Evolutionary conservation across 2,113 vertebrate species (phyloP).

Genomic region (Sphyrna mokarran): DNA sequence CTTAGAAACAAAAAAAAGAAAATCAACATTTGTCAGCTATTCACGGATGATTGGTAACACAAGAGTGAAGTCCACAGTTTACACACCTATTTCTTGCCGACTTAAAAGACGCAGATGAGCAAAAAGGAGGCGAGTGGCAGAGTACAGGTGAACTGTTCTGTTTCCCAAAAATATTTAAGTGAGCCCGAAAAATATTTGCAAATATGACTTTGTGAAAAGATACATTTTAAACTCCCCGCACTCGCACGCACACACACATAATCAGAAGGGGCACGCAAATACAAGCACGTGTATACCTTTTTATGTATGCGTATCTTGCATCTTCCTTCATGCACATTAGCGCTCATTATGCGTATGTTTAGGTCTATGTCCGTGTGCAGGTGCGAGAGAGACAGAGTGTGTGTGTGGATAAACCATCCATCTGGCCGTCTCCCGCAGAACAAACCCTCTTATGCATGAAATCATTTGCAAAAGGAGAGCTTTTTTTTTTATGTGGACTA

Average conservation of each 20-base stretch:
- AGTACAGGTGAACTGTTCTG: neutral
- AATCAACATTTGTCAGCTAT: neutral
- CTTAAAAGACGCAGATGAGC: neutral
- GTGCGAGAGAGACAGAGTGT: neutral
- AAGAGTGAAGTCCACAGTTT: neutral
- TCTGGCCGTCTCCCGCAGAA: constrained; percentile 22
- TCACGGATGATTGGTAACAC: neutral
- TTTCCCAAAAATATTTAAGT: neutral
- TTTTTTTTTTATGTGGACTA: neutral
- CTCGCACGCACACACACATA: constrained; percentile 1
- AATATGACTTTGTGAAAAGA: neutral
- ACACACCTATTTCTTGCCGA: neutral
- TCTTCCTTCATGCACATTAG: constrained; percentile 21
- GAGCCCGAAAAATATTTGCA: neutral
- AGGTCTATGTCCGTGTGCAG: constrained; percentile 29
- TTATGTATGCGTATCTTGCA: neutral
- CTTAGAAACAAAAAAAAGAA: neutral
- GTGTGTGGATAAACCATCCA: constrained; percentile 32
- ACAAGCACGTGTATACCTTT: constrained; percentile 27
- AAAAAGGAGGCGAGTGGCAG: too few relatives aligned
- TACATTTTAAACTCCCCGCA: neutral
- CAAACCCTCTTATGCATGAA: constrained; percentile 18
- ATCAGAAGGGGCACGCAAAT: neutral
- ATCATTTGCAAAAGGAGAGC: neutral
- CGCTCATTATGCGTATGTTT: neutral